phyloP scores from a whole-genome alignment of 2,113 vertebrate species.

The Apodemus sylvaticus region DNA sequence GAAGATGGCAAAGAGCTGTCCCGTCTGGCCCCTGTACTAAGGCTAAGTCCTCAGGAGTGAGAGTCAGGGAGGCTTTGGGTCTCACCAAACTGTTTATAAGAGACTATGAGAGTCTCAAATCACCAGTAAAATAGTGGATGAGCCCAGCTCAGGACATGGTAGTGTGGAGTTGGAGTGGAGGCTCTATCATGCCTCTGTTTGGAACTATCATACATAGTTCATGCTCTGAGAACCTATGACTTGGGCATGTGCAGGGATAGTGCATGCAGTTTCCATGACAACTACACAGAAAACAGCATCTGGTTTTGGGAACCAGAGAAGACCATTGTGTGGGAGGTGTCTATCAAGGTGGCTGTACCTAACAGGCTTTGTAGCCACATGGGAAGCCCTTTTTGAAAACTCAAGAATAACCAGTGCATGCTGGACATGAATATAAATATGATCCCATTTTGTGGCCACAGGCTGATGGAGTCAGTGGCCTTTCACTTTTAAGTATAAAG shows the following conservation, averaged over 20 bases:
- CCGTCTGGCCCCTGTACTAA: background rate
- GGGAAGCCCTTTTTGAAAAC: background rate
- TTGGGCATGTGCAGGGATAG: background rate
- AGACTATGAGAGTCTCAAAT: background rate
- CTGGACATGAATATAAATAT: background rate
- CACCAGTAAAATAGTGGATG: background rate
- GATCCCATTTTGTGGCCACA: background rate
- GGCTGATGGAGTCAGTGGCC: background rate
- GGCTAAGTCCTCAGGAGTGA: background rate
- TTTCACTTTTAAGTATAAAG: slow-evolving; percentile 6
- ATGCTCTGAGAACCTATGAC: background rate
- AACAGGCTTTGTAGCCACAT: background rate
- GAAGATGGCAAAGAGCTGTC: background rate
- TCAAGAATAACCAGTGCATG: background rate
- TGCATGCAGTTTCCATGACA: background rate
- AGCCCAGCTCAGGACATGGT: background rate
- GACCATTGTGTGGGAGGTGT: background rate
- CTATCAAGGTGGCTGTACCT: background rate
- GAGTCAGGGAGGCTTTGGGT: background rate
- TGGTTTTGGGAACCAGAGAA: background rate
- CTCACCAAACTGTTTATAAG: background rate
- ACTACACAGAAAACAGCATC: background rate
- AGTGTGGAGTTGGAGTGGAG: background rate
- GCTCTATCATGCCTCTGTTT: background rate
- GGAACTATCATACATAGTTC: background rate